Conservation (phyloP, 2,888 invertebrate species). For the Perizoma affinitatum region DNA sequence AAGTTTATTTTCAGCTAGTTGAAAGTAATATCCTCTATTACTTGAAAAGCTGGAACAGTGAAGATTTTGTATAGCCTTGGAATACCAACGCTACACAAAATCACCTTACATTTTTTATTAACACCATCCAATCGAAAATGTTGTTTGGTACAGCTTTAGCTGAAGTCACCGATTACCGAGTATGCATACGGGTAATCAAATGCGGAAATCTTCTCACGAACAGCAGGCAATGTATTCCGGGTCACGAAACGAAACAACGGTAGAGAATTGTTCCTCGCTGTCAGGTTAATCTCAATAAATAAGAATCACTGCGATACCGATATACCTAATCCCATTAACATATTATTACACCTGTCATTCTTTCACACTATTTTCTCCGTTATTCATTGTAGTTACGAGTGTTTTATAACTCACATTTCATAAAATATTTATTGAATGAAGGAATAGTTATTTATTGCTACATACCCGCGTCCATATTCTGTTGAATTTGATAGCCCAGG, state of each 20-base stretch:
- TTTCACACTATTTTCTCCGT: constrained; percentile 34
- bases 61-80: too few relatives aligned
- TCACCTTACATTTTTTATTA: too few relatives aligned
- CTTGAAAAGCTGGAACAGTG: not conserved
- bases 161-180: constrained; percentile 15
- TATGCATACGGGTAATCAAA: constrained; percentile 41
- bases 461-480: constrained; percentile 24
- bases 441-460: constrained; percentile 34
- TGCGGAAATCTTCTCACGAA: constrained; percentile 62
- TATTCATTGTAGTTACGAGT: constrained; percentile 37
- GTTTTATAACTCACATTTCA: constrained; percentile 35
- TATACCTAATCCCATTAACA: constrained; percentile 37
- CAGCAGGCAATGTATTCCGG: constrained; percentile 50
- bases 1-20: constrained; percentile 1
- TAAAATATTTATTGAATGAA: constrained; percentile 36
- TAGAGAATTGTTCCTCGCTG: constrained; percentile 54
- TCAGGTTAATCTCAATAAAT: constrained; percentile 52
- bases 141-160: constrained; percentile 2
- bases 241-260: constrained; percentile 68
- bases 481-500: constrained; percentile 36
- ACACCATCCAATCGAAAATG: too few relatives aligned
- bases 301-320: constrained; percentile 48
- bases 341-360: constrained; percentile 37
- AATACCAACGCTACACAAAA: too few relatives aligned
- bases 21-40: not conserved